phyloP scores from a whole-genome alignment of 2,797 vertebrate genomes.

The Melanitta fusca region DNA sequence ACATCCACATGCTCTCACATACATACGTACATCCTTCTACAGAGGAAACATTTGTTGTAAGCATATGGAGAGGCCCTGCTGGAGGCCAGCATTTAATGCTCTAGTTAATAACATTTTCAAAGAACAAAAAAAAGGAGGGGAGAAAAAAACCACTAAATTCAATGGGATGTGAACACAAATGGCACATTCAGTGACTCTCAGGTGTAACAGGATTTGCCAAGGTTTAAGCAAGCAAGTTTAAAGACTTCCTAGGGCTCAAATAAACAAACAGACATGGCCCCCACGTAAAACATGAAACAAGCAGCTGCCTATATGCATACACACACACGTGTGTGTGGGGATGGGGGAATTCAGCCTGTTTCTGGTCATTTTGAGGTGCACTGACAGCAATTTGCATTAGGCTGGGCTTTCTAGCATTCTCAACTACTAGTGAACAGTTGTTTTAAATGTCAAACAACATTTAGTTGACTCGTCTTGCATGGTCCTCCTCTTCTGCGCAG shows the following conservation, averaged over 20 bases:
- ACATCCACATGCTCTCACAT: constrained; percentile 20
- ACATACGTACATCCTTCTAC: constrained; percentile 3
- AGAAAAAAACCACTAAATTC: not conserved
- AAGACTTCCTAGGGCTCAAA: not conserved
- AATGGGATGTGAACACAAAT: constrained; percentile 10
- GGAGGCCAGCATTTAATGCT: constrained; percentile 83
- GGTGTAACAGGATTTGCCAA: constrained; percentile 42
- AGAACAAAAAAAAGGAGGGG: not conserved
- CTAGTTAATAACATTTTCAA: constrained; percentile 78
- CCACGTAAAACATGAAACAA: not conserved
- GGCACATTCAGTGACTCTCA: not conserved
- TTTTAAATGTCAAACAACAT: constrained; percentile 39
- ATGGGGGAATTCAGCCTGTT: not conserved
- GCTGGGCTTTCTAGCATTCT: not conserved
- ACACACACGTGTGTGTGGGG: not conserved
- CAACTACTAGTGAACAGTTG: not conserved
- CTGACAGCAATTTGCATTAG: not conserved
- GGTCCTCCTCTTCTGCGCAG: not conserved
- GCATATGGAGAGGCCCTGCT: constrained; percentile 81
- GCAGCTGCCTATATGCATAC: not conserved
- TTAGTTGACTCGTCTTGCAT: constrained; percentile 28
- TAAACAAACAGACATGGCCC: not conserved
- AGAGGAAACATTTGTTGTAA: constrained; percentile 66
- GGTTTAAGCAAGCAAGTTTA: not conserved
- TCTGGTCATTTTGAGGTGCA: not conserved